A percentile compares a stretch with the other conserved stretches of the same genome.
Evolutionary conservation across 2,888 invertebrate genomes (phyloP).

Genomic region (Cerceris ruficornis): DNA sequence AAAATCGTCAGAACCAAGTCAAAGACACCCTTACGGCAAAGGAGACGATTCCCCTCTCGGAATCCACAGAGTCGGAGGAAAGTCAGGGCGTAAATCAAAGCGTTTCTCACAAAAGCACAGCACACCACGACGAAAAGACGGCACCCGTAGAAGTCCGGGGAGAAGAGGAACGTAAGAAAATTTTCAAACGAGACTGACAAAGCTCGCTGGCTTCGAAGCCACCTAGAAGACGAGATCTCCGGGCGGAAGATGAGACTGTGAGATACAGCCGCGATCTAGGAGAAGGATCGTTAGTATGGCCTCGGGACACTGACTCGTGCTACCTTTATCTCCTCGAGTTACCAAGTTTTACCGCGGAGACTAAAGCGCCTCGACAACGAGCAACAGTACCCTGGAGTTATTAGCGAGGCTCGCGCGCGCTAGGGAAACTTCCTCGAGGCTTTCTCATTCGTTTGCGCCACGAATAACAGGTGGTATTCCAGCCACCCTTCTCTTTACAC

Average conservation of each 20-base stretch:
- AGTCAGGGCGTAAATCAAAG: too few relatives aligned
- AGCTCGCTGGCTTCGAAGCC: conserved; percentile 26
- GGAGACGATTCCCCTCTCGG: too few relatives aligned
- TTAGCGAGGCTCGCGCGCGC: conserved; percentile 58
- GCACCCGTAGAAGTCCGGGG: not conserved
- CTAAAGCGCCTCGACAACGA: conserved; percentile 68
- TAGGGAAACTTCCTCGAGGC: conserved; percentile 49
- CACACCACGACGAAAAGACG: too few relatives aligned
- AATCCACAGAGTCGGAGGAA: too few relatives aligned
- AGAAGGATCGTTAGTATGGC: conserved; percentile 61
- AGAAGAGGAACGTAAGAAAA: not conserved
- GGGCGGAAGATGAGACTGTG: conserved; percentile 44
- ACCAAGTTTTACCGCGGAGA: conserved; percentile 69
- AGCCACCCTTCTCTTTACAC: conserved; percentile 14
- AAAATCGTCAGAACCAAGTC: too few relatives aligned
- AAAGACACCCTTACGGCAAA: too few relatives aligned
- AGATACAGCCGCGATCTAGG: conserved; percentile 58
- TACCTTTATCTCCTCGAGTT: conserved; percentile 73
- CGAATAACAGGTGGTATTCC: conserved; percentile 62
- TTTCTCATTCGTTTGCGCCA: conserved; percentile 54
- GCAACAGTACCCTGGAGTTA: conserved; percentile 62
- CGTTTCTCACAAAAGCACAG: too few relatives aligned
- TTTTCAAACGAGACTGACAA: conserved; percentile 27
- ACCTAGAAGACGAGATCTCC: conserved; percentile 28
- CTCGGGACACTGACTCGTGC: conserved; percentile 57